Base-by-base conservation (phyloP, 2,113 vertebrate species). In the Callospermophilus lateralis region DNA sequence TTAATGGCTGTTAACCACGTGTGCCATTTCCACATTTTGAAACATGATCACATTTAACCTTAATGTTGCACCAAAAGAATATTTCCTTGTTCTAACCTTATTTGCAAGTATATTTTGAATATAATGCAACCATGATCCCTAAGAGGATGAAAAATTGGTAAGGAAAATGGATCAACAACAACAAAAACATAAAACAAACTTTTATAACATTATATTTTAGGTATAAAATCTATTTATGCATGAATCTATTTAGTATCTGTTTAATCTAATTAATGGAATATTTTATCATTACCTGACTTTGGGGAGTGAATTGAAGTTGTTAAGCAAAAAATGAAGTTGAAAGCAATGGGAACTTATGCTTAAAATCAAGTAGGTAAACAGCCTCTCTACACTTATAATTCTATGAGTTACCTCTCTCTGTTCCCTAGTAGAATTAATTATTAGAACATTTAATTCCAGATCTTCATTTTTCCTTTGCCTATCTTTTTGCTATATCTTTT, bases 401-500 rank as follows among this genome's bases (percentile, higher is more conserved):
- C n/a, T 84, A 76, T 16, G 79, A n/a, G 73, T 85, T 95, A 74
- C 45, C 39, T 77, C 42, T 65, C 51, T 37, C 58, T 85, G 11
- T 26, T 55, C 32, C n/a, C 19, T 48, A 89, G 58, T 42, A 97
- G 68, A 96, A 63, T 58, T 74, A 85, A 92, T 90, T 80, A 80
- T 81, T 90, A 89, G 37, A 95, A 92, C 26, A 95, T 34, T 87
- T 67, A 53, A 90, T 63, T 95, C 63, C 32, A 96, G 77, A 74
- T 85, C 45, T 80, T 93, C n/a, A 45, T 37, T 83, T 78, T 45
- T 88, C 93, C 58, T 95, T 86, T 92, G n/a, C 45, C 72, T 95
- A 93, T 89, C 70, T 96, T 93, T 26, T 80, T 87, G 10, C 93
- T 79, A 22, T 81, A 90, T 84, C 68, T 96, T 90, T 94, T 89